Evolutionary conservation across 2,888 invertebrate genomes (phyloP).

Genomic region (Oscheius sp.): DNA sequence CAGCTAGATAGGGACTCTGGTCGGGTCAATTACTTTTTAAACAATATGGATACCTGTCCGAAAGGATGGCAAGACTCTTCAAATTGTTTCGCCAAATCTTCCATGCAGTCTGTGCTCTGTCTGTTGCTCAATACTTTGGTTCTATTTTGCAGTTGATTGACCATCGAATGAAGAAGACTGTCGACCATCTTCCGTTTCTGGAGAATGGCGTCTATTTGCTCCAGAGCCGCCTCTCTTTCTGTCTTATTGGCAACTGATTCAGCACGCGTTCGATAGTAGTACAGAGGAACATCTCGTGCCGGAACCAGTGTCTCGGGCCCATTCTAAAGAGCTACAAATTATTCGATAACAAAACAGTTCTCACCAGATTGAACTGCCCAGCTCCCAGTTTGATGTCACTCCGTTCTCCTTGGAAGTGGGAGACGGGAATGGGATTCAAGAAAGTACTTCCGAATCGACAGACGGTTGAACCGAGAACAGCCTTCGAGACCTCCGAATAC

Average conservation of each 20-base stretch:
- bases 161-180: background rate
- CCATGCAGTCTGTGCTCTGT: background rate
- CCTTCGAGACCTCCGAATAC: slow-evolving; percentile 3
- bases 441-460: background rate
- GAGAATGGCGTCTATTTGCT: background rate
- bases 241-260: background rate
- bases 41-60: background rate
- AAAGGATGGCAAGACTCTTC: background rate
- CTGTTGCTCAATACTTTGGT: background rate
- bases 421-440: slow-evolving; percentile 1
- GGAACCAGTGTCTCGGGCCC: background rate
- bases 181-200: slow-evolving; percentile 1
- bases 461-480: background rate
- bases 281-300: background rate
- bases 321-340: background rate
- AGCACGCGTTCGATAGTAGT: background rate
- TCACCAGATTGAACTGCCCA: background rate
- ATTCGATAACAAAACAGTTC: background rate
- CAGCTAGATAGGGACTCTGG: slow-evolving; percentile 17
- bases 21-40: no score
- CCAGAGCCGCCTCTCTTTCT: background rate
- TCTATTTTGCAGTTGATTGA: background rate
- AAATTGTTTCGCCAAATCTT: background rate
- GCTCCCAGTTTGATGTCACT: background rate
- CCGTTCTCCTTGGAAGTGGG: slow-evolving; percentile 16